phyloP scores from a whole-genome alignment of 1,140 invertebrate species.

The Harlomillsia oculata region DNA sequence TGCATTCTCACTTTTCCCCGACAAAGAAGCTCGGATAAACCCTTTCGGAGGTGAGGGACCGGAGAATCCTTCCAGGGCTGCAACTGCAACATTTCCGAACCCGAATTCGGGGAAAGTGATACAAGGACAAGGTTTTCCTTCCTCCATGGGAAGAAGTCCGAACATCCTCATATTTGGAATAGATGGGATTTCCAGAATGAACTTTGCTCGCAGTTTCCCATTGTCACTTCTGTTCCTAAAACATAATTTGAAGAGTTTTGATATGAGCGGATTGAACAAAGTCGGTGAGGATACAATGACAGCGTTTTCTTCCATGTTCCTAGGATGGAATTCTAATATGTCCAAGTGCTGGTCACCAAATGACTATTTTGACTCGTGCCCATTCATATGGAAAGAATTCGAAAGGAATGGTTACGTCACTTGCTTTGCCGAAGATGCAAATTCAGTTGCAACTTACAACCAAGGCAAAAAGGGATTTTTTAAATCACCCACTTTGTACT shows the following conservation, averaged over 20 bases:
- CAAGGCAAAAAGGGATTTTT: constrained; percentile 43
- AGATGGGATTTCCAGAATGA: constrained; percentile 73
- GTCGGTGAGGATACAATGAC: constrained; percentile 43
- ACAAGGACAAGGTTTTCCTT: too few relatives aligned
- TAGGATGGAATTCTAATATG: not conserved
- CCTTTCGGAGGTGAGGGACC: too few relatives aligned
- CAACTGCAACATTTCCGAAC: too few relatives aligned
- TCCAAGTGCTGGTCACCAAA: not conserved
- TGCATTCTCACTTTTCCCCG: too few relatives aligned
- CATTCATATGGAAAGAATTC: constrained; percentile 47
- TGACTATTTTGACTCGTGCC: constrained; percentile 40
- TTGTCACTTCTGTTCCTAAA: constrained; percentile 52
- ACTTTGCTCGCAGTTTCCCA: constrained; percentile 72
- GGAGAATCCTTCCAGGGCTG: too few relatives aligned
- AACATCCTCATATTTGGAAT: constrained; percentile 71
- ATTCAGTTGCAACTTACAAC: constrained; percentile 45
- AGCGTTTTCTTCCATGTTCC: not conserved
- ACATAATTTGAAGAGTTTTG: constrained; percentile 51
- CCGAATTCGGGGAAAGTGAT: too few relatives aligned
- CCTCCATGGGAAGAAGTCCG: too few relatives aligned
- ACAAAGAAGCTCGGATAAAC: too few relatives aligned
- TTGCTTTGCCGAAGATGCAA: constrained; percentile 45
- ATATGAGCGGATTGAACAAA: constrained; percentile 70
- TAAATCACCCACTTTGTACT: constrained; percentile 43
- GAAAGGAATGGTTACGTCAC: constrained; percentile 43